Evolutionary conservation across 2,888 invertebrate species (phyloP), one percentile per base, ranked within the genome.

Genomic region (Pterobdella sp.): DNA sequence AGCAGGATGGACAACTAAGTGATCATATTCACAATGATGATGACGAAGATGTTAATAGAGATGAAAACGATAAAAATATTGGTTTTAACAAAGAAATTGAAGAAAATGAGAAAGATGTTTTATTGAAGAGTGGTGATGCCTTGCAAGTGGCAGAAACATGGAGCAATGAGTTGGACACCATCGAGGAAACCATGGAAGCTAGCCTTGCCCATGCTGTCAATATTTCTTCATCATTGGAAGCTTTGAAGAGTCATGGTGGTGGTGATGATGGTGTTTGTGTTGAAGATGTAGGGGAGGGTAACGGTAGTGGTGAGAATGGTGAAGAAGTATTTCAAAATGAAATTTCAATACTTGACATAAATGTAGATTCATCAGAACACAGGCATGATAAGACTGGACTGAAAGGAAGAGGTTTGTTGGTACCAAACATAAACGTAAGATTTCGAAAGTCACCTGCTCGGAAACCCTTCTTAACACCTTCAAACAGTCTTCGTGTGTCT

Each of bases 131-230:
- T 56, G n/a, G n/a, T 56, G 60, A 56, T n/a, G 60, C 18, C n/a
- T 56, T 26, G 49, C 22, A 14, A 42, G 49, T 42, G 49, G 22
- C 7, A 14, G 49, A 56, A 4, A 56, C 4, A 22, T 56, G 60
- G 60, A 56, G 60, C n/a, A 56, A 56, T 56, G 60, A 56, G n/a
- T n/a, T 56, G 60, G 60, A 56, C 60, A 56, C 60, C n/a, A 56
- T 56, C 3, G 60, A 56, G 26, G 60, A 56, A n/a, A 26, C n/a
- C 3, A 26, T 56, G 26, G 60, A 56, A 56, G 60, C 60, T 26
- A 56, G n/a, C 3, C 60, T 56, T 22, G 60, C 60, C 4, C 18
- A 56, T n/a, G 60, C n/a, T 3, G 60, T 7, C 22, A 42, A 42
- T 42, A 42, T 22, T 42, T 14, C 7, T 42, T 42, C 49, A 14